Conservation (phyloP, 2,888 invertebrate genomes). For the Loripinus fragilis region DNA sequence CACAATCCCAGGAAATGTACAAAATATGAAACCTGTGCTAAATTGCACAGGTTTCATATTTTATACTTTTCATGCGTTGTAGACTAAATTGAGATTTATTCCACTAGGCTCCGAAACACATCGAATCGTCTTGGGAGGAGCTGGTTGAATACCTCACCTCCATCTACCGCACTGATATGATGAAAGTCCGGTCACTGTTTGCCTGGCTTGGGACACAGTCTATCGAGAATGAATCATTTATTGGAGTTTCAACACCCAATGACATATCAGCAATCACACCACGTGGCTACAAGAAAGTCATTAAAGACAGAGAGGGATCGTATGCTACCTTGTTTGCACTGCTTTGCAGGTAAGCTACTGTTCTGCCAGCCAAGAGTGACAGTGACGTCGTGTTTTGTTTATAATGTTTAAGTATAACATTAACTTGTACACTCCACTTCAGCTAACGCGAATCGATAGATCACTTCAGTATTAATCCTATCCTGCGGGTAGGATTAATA, state of each 20-base stretch:
- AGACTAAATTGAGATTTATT: too few species aligned
- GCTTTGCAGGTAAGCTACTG: slow-evolving; percentile 57
- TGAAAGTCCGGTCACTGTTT: slow-evolving; percentile 58
- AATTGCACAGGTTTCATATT: too few species aligned
- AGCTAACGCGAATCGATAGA: too few species aligned
- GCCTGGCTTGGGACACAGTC: slow-evolving; percentile 55
- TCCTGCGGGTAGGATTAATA: too few species aligned
- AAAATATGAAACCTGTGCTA: too few species aligned
- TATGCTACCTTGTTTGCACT: slow-evolving; percentile 60
- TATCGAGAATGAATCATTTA: slow-evolving; percentile 49
- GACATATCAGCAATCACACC: slow-evolving; percentile 51
- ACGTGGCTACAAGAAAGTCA: slow-evolving; percentile 57
- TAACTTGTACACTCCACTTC: too few species aligned
- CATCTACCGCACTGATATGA: slow-evolving; percentile 54
- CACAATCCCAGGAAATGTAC: too few species aligned
- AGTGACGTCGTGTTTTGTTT: too few species aligned
- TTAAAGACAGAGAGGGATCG: slow-evolving; percentile 51
- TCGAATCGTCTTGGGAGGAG: slow-evolving; percentile 52
- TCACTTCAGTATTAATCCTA: too few species aligned
- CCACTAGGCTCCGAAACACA: slow-evolving; percentile 40
- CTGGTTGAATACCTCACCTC: slow-evolving; percentile 47
- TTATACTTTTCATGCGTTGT: too few species aligned
- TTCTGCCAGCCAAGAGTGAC: too few species aligned
- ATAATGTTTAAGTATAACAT: too few species aligned
- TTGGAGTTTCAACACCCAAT: slow-evolving; percentile 37